Percentiles rank a stretch among this genome's conserved stretches.
phyloP scores from a whole-genome alignment of 2,113 vertebrate genomes.

The Campylomormyrus tamandua region DNA sequence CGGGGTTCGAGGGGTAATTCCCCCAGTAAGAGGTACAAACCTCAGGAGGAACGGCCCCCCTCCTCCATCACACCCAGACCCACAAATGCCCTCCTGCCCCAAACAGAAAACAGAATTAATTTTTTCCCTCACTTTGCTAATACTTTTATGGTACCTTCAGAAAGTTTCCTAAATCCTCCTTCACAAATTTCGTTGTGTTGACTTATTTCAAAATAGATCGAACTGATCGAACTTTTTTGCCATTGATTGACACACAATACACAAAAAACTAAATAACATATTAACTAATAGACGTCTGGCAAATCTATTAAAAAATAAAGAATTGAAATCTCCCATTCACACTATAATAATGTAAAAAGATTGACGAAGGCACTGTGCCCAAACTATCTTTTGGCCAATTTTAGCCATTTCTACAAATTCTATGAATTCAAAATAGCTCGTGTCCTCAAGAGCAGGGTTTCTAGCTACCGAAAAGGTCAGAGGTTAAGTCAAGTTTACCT shows the following conservation, averaged over 20 bases:
- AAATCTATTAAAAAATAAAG: neutral
- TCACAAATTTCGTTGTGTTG: neutral
- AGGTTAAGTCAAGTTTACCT: too few relatives aligned
- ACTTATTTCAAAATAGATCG: neutral
- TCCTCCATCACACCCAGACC: neutral
- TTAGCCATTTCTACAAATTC: neutral
- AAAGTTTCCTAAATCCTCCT: neutral
- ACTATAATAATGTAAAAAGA: neutral
- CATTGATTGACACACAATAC: neutral
- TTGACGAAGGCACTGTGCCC: neutral
- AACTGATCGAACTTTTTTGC: neutral
- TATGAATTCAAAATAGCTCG: neutral
- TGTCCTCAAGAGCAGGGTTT: neutral
- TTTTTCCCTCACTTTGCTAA: neutral
- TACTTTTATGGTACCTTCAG: neutral
- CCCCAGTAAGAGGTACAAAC: neutral
- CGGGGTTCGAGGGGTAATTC: neutral
- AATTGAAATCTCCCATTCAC: neutral
- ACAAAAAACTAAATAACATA: neutral
- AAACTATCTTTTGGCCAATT: neutral
- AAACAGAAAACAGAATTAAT: neutral
- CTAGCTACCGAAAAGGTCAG: too few relatives aligned
- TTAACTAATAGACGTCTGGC: neutral
- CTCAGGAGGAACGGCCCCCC: neutral
- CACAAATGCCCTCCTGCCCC: neutral